Conservation (phyloP, 2,888 invertebrate species). For the Sinhomidia bicolor region DNA sequence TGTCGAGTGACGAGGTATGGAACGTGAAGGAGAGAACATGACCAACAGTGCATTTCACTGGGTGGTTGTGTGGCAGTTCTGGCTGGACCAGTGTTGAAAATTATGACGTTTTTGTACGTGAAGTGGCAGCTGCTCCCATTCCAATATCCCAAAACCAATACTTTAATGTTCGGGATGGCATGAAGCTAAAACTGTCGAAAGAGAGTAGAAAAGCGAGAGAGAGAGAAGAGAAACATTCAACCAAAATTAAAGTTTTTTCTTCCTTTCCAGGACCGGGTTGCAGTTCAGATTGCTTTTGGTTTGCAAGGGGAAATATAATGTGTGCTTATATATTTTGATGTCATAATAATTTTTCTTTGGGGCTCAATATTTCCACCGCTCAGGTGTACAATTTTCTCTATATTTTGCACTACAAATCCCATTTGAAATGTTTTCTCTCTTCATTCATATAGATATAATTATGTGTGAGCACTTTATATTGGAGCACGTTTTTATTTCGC, state of each 20-base stretch:
- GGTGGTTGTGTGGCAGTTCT: background rate
- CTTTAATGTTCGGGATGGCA: conserved; percentile 41
- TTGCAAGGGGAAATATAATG: conserved; percentile 27
- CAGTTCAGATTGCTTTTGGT: conserved; percentile 19
- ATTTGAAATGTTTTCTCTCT: conserved; percentile 9
- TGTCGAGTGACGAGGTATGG: conserved; percentile 10
- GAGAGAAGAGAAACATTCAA: conserved; percentile 3
- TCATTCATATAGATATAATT: background rate
- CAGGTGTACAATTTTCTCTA: conserved; percentile 50
- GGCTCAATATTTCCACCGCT: conserved; percentile 58
- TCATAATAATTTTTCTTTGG: conserved; percentile 63
- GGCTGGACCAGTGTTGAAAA: conserved; percentile 64
- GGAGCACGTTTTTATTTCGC: conserved; percentile 47
- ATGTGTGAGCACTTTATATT: background rate
- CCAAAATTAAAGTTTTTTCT: conserved; percentile 61
- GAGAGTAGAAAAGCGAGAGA: background rate
- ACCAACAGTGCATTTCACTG: background rate
- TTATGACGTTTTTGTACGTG: conserved; percentile 68
- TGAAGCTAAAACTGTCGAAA: conserved; percentile 47
- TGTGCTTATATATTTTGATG: conserved; percentile 49
- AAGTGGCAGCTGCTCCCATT: conserved; percentile 70
- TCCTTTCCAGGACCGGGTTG: background rate
- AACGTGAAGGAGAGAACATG: conserved; percentile 47
- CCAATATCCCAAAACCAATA: conserved; percentile 47
- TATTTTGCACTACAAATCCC: background rate